Conservation (phyloP, 1,140 invertebrate species). For the Globodera ellingtonae region DNA sequence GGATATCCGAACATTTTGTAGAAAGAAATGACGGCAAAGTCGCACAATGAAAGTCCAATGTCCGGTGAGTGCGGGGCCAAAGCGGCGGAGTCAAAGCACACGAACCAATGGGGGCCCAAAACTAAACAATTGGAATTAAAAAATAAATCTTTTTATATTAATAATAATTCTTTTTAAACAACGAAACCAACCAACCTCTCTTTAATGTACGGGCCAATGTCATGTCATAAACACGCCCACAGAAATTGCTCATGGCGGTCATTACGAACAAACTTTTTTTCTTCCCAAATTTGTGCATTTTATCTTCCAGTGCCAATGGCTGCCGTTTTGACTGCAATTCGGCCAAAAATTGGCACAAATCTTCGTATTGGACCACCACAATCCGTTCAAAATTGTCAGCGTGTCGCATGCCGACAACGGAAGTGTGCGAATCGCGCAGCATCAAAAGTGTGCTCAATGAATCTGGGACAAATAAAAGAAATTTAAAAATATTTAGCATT, state of each 20-base stretch:
- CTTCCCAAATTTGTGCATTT: constrained; percentile 10
- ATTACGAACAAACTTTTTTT: constrained; percentile 74
- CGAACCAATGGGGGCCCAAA: constrained; percentile 73
- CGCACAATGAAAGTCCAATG: constrained; percentile 75
- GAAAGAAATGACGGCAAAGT: constrained; percentile 89
- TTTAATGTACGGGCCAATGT: constrained; percentile 72
- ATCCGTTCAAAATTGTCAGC: constrained; percentile 40
- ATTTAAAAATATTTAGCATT: background rate
- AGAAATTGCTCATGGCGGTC: constrained; percentile 92
- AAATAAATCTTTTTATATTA: constrained; percentile 2
- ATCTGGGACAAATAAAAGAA: constrained; percentile 25
- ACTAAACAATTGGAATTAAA: background rate
- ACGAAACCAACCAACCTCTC: constrained; percentile 69
- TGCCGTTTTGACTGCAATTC: constrained; percentile 56
- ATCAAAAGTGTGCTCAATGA: constrained; percentile 74
- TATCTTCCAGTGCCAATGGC: background rate
- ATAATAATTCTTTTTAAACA: constrained; percentile 58
- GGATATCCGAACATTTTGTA: constrained; percentile 98
- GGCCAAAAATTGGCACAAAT: constrained; percentile 51
- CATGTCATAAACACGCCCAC: constrained; percentile 83
- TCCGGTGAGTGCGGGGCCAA: constrained; percentile 79
- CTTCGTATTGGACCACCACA: constrained; percentile 34
- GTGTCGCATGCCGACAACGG: constrained; percentile 86
- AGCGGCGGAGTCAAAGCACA: constrained; percentile 82
- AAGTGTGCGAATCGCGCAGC: constrained; percentile 88